Conservation (phyloP, 35 echinoderm and acorn worm genomes). For the Ophiothrix spiculata region DNA sequence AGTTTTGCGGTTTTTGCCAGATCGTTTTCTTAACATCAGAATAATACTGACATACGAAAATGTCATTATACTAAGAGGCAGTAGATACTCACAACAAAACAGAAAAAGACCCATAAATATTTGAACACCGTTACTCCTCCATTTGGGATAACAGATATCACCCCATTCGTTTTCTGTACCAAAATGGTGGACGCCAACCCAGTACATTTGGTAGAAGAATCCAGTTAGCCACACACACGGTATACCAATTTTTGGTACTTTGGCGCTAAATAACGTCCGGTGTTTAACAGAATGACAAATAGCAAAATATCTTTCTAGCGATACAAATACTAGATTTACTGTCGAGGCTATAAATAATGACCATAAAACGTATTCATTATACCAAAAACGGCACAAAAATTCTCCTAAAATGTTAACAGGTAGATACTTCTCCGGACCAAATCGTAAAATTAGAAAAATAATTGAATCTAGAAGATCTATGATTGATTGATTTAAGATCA, state of each 20-base stretch:
- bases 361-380: slow-evolving; percentile 63
- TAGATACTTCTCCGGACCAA: slow-evolving; percentile 27
- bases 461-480: slow-evolving; percentile 62
- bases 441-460: slow-evolving; percentile 43
- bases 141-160: slow-evolving; percentile 38
- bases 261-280: slow-evolving; percentile 48
- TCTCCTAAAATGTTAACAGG: slow-evolving; percentile 39
- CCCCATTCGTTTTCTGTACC: not conserved
- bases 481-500: slow-evolving; percentile 67
- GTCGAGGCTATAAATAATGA: slow-evolving; percentile 64
- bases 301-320: slow-evolving; percentile 59
- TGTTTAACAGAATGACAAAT: slow-evolving; percentile 51
- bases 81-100: slow-evolving; percentile 54
- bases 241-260: slow-evolving; percentile 48
- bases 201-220: slow-evolving; percentile 60
- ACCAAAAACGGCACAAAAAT: slow-evolving; percentile 63
- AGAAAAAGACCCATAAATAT: slow-evolving; percentile 37
- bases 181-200: slow-evolving; percentile 42
- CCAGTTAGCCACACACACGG: slow-evolving; percentile 41
- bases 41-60: slow-evolving; percentile 86
- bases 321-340: slow-evolving; percentile 65
- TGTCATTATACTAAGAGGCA: slow-evolving; percentile 59
- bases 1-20: slow-evolving; percentile 26
- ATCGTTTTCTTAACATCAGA: slow-evolving; percentile 56
- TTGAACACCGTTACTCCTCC: slow-evolving; percentile 41